Evolutionary conservation across 2,888 invertebrate genomes (phyloP), one percentile per base, ranked within the genome.

Genomic region (Exephanes ischioxanthus): DNA sequence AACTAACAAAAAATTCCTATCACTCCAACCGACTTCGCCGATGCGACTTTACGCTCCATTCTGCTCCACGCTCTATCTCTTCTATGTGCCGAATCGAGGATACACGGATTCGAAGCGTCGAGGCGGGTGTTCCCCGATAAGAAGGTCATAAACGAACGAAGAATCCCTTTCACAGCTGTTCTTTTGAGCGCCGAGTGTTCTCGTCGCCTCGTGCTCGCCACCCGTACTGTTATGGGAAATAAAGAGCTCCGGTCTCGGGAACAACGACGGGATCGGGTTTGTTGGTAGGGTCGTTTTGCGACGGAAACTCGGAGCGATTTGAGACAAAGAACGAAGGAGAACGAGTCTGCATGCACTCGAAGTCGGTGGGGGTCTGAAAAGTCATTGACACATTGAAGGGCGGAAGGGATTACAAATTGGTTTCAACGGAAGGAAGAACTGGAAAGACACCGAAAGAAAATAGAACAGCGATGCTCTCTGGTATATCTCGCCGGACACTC

Each of bases 141-240:
- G 81, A 76, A 51, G 76, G 76, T 71, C 76, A 61, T 81, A 75
- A 76, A 76, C 53, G 68, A 48, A 81, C 68, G 68, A 55, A 22
- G 80, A 80, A 68, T 76, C 70, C 81, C 76, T 71, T 76, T 63
- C 68, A 26, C 68, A 37, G 61, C 81, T 48, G 70, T 76, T 71
- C 51, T 61, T 72, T 80, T 80, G 73, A 80, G 66, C 30, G 41
- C 55, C 37, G 51, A 63, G 75, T 76, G 48, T 66, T 51, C 14
- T 19, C 66, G 63, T 33, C 33, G 63, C 48, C 14, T 14, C 51
- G 66, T 14, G 33, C 4, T 16, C 45, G 16, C 45, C 2, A n/a
- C 16, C 22, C 51, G 53, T n/a, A 61, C 58, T 16, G 73, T 73
- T 73, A 58, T 41, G 58, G 58, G 19, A 48, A 30, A 71, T 45